phyloP scores from a whole-genome alignment of 2,888 invertebrate species.

The Agonopterix heracliana region DNA sequence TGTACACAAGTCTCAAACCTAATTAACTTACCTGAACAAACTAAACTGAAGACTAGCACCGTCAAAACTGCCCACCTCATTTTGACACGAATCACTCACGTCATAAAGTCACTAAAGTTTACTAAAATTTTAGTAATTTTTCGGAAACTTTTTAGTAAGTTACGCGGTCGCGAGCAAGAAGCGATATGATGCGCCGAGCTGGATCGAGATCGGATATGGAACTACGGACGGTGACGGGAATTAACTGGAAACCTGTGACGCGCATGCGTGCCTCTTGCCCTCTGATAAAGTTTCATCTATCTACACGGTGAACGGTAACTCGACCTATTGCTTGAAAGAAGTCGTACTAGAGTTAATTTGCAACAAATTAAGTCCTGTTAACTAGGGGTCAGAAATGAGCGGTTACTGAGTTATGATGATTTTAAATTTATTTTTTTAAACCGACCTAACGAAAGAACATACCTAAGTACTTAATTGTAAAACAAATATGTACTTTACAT shows the following conservation, averaged over 20 bases:
- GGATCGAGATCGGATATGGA: slow-evolving; percentile 30
- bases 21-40: slow-evolving; percentile 46
- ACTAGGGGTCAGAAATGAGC: no score
- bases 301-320: no score
- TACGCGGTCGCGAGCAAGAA: slow-evolving; percentile 20
- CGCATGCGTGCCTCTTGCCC: slow-evolving; percentile 47
- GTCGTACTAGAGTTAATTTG: no score
- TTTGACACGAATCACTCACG: slow-evolving; percentile 38
- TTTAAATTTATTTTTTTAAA: no score
- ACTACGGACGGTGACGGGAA: slow-evolving; percentile 38
- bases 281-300: not conserved
- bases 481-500: no score
- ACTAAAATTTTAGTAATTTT: slow-evolving; percentile 4
- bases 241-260: slow-evolving; percentile 40
- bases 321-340: no score
- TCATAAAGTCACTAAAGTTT: slow-evolving; percentile 30
- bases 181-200: slow-evolving; percentile 32
- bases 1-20: no score
- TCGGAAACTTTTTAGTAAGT: slow-evolving; percentile 38
- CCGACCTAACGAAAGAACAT: no score
- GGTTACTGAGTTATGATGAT: no score
- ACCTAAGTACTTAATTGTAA: no score
- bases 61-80: slow-evolving; percentile 51
- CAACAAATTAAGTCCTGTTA: no score
- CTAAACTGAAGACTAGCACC: slow-evolving; percentile 34